phyloP scores from a whole-genome alignment of 2,888 invertebrate genomes.

The Polyommatus iphigenia region DNA sequence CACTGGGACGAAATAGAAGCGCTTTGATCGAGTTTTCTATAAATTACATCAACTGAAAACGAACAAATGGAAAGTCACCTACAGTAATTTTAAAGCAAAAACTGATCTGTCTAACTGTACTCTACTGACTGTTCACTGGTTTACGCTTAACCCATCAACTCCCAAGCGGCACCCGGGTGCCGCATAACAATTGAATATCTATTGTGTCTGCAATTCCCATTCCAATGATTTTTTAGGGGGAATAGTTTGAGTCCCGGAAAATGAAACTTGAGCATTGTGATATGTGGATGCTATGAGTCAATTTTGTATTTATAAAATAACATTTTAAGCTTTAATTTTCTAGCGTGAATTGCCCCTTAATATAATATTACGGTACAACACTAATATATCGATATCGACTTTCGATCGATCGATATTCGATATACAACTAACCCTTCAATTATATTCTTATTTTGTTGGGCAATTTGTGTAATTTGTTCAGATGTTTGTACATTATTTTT shows the following conservation, averaged over 20 bases:
- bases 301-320: too few relatives aligned
- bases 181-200: too few relatives aligned
- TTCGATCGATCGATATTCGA: slow-evolving; percentile 3
- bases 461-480: neutral
- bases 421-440: neutral
- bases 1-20: neutral
- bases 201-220: too few relatives aligned
- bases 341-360: neutral
- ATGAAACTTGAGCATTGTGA: too few relatives aligned
- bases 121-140: too few relatives aligned
- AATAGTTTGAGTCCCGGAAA: too few relatives aligned
- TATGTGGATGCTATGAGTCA: too few relatives aligned
- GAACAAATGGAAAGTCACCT: neutral
- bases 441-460: neutral
- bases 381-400: neutral
- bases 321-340: neutral
- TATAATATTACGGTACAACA: neutral
- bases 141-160: too few relatives aligned
- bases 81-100: too few relatives aligned
- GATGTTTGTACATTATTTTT: neutral
- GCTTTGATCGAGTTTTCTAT: neutral
- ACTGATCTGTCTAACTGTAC: too few relatives aligned
- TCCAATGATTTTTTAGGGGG: too few relatives aligned
- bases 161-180: too few relatives aligned
- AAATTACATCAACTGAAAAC: neutral